These are phyloP conservation scores for Urosaurus nigricauda DNA, from an alignment of 2,797 vertebrate genomes.

Conservation along the genomic window DNA sequence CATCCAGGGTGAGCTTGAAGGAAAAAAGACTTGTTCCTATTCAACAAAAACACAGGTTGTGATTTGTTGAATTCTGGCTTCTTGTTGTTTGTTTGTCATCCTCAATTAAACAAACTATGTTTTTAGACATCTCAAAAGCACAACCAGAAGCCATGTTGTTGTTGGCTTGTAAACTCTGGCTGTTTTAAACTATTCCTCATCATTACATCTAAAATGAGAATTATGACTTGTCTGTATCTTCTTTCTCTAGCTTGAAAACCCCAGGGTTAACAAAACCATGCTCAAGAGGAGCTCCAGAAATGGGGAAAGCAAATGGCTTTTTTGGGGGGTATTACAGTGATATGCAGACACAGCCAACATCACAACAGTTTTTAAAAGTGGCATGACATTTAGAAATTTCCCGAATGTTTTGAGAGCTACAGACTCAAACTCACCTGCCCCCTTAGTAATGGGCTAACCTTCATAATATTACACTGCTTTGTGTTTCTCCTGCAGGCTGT, in stretches of 20 bases:
- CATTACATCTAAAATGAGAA: not conserved
- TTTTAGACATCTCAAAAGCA: not conserved
- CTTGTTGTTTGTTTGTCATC: not conserved
- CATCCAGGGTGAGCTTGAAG: not conserved
- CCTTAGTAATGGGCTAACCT: not conserved
- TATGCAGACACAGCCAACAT: not conserved
- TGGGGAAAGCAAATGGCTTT: not conserved
- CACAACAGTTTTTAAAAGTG: not conserved
- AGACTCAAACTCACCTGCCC: not conserved
- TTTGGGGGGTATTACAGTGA: not conserved
- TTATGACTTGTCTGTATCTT: not conserved
- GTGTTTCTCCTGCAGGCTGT: constrained; percentile 77
- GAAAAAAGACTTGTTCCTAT: not conserved
- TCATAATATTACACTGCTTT: not conserved
- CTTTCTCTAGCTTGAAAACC: not conserved
- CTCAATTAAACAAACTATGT: not conserved
- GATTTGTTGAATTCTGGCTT: not conserved
- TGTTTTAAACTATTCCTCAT: not conserved
- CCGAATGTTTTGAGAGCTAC: not conserved
- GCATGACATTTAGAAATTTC: not conserved
- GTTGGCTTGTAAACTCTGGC: not conserved
- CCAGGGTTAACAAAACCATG: not conserved
- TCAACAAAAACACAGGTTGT: not conserved
- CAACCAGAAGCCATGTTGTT: not conserved
- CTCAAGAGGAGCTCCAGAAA: not conserved